Evolutionary conservation across 1,140 invertebrate genomes (phyloP), one percentile per base, ranked within the genome.

Genomic region (Pararge aegeria): DNA sequence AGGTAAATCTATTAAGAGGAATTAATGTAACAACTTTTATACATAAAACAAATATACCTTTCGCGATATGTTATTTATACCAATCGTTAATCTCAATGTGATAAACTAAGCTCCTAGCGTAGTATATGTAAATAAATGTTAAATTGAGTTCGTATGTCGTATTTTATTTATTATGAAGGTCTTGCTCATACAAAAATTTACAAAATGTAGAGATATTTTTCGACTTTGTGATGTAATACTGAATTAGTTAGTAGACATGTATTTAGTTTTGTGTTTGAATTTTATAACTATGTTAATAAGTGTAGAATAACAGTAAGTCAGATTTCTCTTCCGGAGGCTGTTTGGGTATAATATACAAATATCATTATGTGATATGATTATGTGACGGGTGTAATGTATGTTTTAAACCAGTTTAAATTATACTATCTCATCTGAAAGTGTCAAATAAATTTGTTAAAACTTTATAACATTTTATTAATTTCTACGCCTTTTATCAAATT

Each of bases 21-120:
- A 12, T 29, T 30, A 6, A 15, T 15, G 40, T 30, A 46, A 27
- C 53, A 42, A 24, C 27, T 54, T 55, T 55, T 46, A 54, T 42
- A 40, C 12, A 50, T 18, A 20, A 46, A 46, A 19, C 6, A 16
- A 29, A 49, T 12, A 48, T 53, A 53, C 48, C 37, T 61, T 56
- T 61, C 50, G 44, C 30, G 21, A 52, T 58, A 57, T 51, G 44
- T 10, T 59, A 57, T 62, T 60, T 69, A 58, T 64, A 68, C 51
- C 40, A 34, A 51, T 54, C 61, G 61, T 70, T 69, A 69, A 78
- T 80, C 73, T 80, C 68, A 75, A 70, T 80, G 78, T 79, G 78
- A 79, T 77, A 74, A 66, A 64, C 55, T 56, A 66, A 57, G 65
- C 55, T 65, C 56, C 51, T 46, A 61, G 54, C 13, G 53, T 63